Percentiles rank a stretch among this genome's conserved stretches.
Conservation (phyloP, 2,113 vertebrate genomes). For the Pollachius pollachius region DNA sequence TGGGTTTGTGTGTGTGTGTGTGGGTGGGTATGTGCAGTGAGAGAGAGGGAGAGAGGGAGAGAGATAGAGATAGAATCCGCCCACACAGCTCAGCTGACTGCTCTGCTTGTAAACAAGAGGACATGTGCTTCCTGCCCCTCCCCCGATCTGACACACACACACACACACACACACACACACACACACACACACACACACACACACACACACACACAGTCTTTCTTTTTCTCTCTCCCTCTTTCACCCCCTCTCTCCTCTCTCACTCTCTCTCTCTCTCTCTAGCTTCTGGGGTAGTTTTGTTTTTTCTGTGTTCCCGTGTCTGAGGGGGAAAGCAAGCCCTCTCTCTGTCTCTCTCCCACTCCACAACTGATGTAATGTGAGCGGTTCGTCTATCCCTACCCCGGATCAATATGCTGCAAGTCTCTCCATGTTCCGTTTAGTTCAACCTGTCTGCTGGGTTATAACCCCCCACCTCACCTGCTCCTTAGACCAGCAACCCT, state of each 20-base stretch:
- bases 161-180: not conserved
- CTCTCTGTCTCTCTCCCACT: no score
- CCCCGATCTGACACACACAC: constrained; percentile 3
- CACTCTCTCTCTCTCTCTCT: not conserved
- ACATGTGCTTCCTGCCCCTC: constrained; percentile 36
- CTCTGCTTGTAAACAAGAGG: constrained; percentile 24
- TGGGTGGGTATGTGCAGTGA: constrained; percentile 1
- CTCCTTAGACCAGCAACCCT: no score
- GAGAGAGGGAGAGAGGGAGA: constrained; percentile 9
- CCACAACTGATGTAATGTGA: no score
- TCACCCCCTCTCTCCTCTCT: not conserved
- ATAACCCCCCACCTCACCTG: no score
- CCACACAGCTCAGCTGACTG: constrained; percentile 25
- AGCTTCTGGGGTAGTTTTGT: no score
- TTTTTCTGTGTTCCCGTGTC: no score
- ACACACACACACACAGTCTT: not conserved
- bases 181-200: not conserved
- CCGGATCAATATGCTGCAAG: no score
- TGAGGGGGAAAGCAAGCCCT: no score
- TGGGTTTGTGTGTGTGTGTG: constrained; percentile 4
- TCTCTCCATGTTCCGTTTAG: no score
- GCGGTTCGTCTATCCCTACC: no score
- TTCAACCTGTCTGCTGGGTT: no score
- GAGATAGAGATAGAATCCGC: not conserved
- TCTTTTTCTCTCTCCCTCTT: not conserved